Base-by-base conservation (phyloP, 2,113 vertebrate genomes). In the Syrrhaptes paradoxus region DNA sequence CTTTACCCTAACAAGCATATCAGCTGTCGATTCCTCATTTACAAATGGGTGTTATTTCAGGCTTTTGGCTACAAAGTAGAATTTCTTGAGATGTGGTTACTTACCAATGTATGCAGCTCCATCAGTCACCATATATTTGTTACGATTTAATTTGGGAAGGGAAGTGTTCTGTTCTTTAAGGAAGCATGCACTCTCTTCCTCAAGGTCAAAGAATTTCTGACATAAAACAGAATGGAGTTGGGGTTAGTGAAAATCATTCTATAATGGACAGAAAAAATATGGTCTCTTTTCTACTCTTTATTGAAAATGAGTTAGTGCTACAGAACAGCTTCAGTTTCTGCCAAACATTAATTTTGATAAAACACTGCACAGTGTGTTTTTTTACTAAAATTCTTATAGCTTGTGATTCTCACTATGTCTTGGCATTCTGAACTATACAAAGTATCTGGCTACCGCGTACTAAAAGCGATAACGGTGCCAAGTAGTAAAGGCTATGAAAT, bases 41-140 rank as follows among this genome's bases (percentile, higher is more conserved):
- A 66, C 45, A 74, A 74, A 65, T 49, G 17, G 13, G 4, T 41
- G 19, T 41, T 72, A 48, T 19, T 84, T 68, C 32, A 75, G 41
- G 54, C 21, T 36, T 88, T 48, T 58, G 46, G 28, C 28, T 61
- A 63, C 52, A 85, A 74, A 54, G 11, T 13, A 57, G 13, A 59
- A 79, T 80, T 51, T 65, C n/a, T 62, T 61, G 52, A 38, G 68
- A 51, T 65, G 31, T 61, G 21, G 48, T 80, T 91, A 97, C 98
- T 97, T 97, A 99, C 99, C 99, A 67, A 99, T 98, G 72, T 99
- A 99, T 29, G 98, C 97, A 8, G 98, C 98, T 93, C 96, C 98
- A 31, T 99, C 99, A 11, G 99, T 99, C 95, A 99, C 99, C 98
- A 99, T 99, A 21, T 99, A 99, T 96, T 99, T 99, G 97, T 99